Evolutionary conservation across 1,140 invertebrate genomes (phyloP), one percentile per base, ranked within the genome.

Genomic region (Laupala kohalensis): DNA sequence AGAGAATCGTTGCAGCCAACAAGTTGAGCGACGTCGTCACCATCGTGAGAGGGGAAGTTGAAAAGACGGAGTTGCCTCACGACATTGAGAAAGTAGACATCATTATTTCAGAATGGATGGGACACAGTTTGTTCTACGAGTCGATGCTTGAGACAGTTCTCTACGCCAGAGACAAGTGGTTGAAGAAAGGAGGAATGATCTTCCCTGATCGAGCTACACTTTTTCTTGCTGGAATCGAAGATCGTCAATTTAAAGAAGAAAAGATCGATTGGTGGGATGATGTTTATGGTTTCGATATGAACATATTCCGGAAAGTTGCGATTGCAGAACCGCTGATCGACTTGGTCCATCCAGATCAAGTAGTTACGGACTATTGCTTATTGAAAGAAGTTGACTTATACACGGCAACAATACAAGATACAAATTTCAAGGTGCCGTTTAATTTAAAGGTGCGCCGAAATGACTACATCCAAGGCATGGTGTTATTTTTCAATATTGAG

Each of bases 211-310:
- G 90, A 77, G 95, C 94, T 73, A 95, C 93, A 2, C 79, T 98
- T 6, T 97, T 93, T 79, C 90, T 98, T 25, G 92, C 88, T 71
- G 97, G 93, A n/a, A 99, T 99, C 75, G 97, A 99, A 81, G 98
- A 99, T 81, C 87, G 97, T 28, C 97, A 99, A 83, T 99, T 99
- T 82, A 99, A 99, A 80, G 97, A 99, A 80, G 97, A 99, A 77
- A 99, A 99, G 80, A 99, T 99, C 73, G 98, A 99, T 82, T 99
- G 97, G 97, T 99, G 98, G 98, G 96, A 98, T 77, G 95, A 97
- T 85, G 98, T 99, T 0, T 99, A 99, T 79, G 98, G 98, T 63
- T 99, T 99, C 80, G 93, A 99, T 79, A 99, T 99, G 98, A 96
- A 93, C 77, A 96, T 93, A 74, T 98, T 99, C 78, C 86, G 96